Evolutionary conservation across 2,888 invertebrate genomes (phyloP), one percentile per base, ranked within the genome.

Genomic region (Pyrgus malvae): DNA sequence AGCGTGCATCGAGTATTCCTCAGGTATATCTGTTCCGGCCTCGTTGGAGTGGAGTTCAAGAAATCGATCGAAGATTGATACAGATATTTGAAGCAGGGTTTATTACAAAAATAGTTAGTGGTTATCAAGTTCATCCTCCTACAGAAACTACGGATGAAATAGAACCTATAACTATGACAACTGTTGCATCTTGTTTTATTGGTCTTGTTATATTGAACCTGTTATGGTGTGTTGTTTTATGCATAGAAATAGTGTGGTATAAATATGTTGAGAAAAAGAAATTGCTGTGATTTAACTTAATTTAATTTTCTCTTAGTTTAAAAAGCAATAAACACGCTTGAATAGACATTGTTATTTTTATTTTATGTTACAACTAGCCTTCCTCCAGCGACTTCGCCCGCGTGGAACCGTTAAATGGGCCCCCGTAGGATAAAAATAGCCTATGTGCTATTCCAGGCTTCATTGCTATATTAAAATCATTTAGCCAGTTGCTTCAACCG

Each of bases 41-140:
- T 1, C 74, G 77, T 1, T 84, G 85, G 83, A 70, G 76, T 7
- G 80, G 72, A 2, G 64, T 69, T 0, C 48, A 61, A 12, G 67
- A 72, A 31, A 54, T 83, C 0, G 59, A 67, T 19, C 16, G 44
- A 5, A 21, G 71, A 2, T 58, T 78, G 16, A 35, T 57, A 1
- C 61, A 57, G 9, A 41, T 76, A 9, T 58, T 68, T 3, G 83
- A 81, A 64, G 50, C 64, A 1, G 83, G 79, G 6, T 59, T 76
- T 55, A 38, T 68, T 2, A 49, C 63, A 19, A 69, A 74, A 57
- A 44, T 68, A 11, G 8, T 63, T 2, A 50, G 27, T 0, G 61
- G 66, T 2, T 35, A 63, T 16, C 40, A 57, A 11, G 50, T 16
- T 12, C 1, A n/a, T n/a, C 1, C 29, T 14, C 9, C 5, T n/a